Base-by-base conservation (phyloP, 2,888 invertebrate genomes). In the Opisthograptis luteolata region DNA sequence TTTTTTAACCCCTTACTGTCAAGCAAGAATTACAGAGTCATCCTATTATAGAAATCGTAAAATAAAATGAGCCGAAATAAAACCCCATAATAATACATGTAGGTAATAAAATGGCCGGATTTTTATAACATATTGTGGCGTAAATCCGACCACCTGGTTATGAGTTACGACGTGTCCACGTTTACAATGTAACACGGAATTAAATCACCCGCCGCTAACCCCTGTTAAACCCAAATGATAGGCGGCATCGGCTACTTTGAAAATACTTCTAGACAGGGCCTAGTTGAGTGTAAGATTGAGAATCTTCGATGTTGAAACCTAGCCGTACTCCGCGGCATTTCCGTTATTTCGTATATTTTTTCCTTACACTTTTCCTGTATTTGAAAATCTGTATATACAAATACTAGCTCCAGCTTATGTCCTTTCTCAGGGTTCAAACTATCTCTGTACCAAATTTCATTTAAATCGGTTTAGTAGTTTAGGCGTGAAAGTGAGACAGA, bases 121-220 rank as follows among this genome's bases (percentile, higher is more conserved):
- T 81, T 81, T 80, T 78, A 81, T 72, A 76, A 78, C 79, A 73
- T 76, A 81, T 79, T 78, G 78, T 76, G 71, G 65, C 68, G 68
- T 79, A 78, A 77, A 79, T 64, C 76, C 70, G 55, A 46, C 64
- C 76, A 79, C 78, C 79, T 78, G 81, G 77, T 70, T 74, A 71
- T 74, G 76, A 77, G 70, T 75, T 72, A 79, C 66, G 73, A 62
- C 30, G 34, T 62, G 69, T 62, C 66, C 72, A 56, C 62, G 60
- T 67, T 62, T 66, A 75, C 73, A 69, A 67, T 70, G 70, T 69
- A 60, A 64, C 61, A 25, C 37, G 56, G 71, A 71, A 74, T 72
- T 73, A 76, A 75, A 76, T 76, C 69, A 70, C 51, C 44, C 28
- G 41, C 28, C 7, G 32, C 13, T 13, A 17, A 1, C 12, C 19